Percentiles rank a stretch among this genome's conserved stretches.
Conservation (phyloP, 2,888 invertebrate species). For the Idaea straminata region DNA sequence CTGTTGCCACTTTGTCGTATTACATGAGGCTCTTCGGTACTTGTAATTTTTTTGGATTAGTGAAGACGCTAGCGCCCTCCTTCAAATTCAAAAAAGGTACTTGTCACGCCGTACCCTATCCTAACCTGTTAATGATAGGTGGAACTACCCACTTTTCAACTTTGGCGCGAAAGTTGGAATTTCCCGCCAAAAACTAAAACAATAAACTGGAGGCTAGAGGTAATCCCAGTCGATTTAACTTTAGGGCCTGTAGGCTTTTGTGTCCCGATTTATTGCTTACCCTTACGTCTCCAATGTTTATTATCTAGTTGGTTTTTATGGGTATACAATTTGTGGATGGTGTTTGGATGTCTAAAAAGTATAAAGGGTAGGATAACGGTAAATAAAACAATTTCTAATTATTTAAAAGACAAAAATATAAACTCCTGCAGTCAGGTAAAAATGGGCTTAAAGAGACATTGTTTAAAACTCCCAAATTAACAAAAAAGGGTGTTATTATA, state of each 20-base stretch:
- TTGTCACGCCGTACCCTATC: not conserved
- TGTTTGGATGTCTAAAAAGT: not conserved
- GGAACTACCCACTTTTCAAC: conserved; percentile 6
- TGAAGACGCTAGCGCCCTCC: not conserved
- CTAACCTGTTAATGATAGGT: conserved; percentile 5
- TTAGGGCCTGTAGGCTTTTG: conserved; percentile 21
- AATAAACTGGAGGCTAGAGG: conserved; percentile 30
- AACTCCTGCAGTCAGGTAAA: too few species aligned
- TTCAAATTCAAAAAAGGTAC: not conserved
- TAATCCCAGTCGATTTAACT: conserved; percentile 38
- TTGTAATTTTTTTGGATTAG: not conserved
- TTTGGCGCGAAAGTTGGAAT: not conserved
- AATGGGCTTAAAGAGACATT: too few species aligned
- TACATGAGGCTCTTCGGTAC: too few species aligned
- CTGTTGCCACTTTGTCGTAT: too few species aligned
- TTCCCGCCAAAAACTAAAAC: conserved; percentile 33
- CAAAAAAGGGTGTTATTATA: too few species aligned
- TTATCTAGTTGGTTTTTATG: not conserved
- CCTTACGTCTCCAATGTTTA: not conserved
- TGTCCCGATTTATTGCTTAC: not conserved
- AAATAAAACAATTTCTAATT: too few species aligned
- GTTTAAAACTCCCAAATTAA: too few species aligned
- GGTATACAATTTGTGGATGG: not conserved
- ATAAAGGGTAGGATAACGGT: too few species aligned
- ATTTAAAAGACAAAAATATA: too few species aligned